Evolutionary conservation across 1,140 invertebrate genomes (phyloP).

Genomic region (Scylla paramamosain): DNA sequence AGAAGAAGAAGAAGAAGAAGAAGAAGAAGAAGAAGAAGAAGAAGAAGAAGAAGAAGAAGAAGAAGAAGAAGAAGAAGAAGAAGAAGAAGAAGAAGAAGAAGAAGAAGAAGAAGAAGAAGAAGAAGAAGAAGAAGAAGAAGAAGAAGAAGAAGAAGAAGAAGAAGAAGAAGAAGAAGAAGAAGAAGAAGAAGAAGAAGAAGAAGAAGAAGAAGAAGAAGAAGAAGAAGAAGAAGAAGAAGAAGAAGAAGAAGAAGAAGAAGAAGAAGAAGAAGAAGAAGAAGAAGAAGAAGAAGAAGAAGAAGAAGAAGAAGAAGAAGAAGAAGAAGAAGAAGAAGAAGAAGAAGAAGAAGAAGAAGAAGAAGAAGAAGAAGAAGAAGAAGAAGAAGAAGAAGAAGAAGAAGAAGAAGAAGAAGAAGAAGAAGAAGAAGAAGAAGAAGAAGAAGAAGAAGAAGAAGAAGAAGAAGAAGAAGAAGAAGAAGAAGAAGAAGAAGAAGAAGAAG

Average conservation of each 20-base stretch:
- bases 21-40: background rate
- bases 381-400: background rate
- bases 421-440: background rate
- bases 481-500: too few relatives aligned
- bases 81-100: background rate
- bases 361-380: background rate
- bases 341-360: background rate
- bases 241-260: background rate
- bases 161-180: background rate
- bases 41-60: background rate
- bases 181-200: background rate
- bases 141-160: background rate
- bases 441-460: background rate
- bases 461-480: background rate
- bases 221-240: background rate
- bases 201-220: background rate
- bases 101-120: background rate
- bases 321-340: background rate
- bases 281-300: background rate
- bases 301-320: background rate
- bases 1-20: too few relatives aligned
- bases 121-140: background rate
- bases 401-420: background rate
- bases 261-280: background rate
- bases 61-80: background rate